Conservation (phyloP, 2,888 invertebrate genomes). For the Leucozona laternaria region DNA sequence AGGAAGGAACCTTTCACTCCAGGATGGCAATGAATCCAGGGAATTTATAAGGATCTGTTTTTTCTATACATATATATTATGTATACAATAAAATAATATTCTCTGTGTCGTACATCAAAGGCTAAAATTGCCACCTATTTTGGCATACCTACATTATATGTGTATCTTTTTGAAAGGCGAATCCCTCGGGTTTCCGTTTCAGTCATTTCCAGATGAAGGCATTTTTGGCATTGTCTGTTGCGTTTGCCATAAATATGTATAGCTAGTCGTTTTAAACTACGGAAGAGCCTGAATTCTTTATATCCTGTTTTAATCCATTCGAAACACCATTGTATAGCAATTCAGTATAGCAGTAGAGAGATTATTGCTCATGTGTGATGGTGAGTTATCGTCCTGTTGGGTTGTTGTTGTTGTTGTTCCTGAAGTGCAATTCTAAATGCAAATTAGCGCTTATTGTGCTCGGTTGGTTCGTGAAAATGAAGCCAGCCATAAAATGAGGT, state of each 20-base stretch:
- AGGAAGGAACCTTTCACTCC: background rate
- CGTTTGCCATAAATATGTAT: background rate
- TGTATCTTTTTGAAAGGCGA: conserved; percentile 8
- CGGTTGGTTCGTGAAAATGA: conserved; percentile 28
- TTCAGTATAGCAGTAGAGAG: conserved; percentile 41
- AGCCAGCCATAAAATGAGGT: conserved; percentile 40
- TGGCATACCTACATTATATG: too few relatives aligned
- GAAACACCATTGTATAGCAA: background rate
- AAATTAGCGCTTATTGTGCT: conserved; percentile 64
- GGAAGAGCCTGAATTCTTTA: too few relatives aligned
- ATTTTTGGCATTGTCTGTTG: conserved; percentile 42
- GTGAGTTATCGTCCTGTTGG: conserved; percentile 46
- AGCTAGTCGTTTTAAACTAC: background rate
- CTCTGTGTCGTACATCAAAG: conserved; percentile 25
- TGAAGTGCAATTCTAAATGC: conserved; percentile 66
- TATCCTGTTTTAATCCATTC: conserved; percentile 15
- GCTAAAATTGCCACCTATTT: conserved; percentile 26
- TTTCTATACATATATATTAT: background rate
- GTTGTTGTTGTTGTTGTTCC: conserved; percentile 10
- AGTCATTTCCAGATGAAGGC: conserved; percentile 57
- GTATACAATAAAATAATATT: background rate
- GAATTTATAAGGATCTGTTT: conserved; percentile 34
- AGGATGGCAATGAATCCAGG: background rate
- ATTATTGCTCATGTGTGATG: conserved; percentile 67
- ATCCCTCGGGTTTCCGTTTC: conserved; percentile 31